These are phyloP conservation scores for Seriola aureovittata DNA, from an alignment of 2,113 vertebrate genomes.

Conservation along the genomic window DNA sequence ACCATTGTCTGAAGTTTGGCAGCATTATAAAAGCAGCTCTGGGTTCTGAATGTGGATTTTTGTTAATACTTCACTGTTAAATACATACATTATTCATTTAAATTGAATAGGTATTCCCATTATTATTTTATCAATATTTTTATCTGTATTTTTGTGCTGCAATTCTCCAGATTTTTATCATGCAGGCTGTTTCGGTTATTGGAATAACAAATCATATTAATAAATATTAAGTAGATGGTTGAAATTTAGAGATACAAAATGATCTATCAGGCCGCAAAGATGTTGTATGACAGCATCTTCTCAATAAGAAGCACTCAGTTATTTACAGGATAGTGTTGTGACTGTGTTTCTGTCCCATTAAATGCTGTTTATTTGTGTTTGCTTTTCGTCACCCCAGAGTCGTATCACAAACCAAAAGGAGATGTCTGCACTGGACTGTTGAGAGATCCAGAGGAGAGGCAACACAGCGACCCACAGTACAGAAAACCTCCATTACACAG, in stretches of 20 bases:
- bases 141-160: background rate
- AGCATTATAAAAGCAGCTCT: background rate
- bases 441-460: conserved; percentile 37
- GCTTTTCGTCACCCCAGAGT: conserved; percentile 43
- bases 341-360: background rate
- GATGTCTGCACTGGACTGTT: conserved; percentile 25
- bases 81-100: background rate
- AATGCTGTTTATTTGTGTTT: conserved; percentile 1
- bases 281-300: background rate
- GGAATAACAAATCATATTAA: background rate
- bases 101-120: background rate
- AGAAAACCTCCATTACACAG: conserved; percentile 36
- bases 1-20: background rate
- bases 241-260: background rate
- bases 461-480: conserved; percentile 12
- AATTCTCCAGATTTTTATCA: too few species aligned
- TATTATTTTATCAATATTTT: background rate
- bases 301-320: background rate
- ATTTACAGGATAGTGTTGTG: background rate
- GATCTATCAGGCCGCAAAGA: background rate
- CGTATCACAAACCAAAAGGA: conserved; percentile 28
- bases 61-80: background rate
- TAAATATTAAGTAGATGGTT: too few species aligned
- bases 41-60: background rate
- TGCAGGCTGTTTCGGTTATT: background rate